Evolutionary conservation across 2,113 vertebrate species (phyloP).

Genomic region (Varanus salvator): DNA sequence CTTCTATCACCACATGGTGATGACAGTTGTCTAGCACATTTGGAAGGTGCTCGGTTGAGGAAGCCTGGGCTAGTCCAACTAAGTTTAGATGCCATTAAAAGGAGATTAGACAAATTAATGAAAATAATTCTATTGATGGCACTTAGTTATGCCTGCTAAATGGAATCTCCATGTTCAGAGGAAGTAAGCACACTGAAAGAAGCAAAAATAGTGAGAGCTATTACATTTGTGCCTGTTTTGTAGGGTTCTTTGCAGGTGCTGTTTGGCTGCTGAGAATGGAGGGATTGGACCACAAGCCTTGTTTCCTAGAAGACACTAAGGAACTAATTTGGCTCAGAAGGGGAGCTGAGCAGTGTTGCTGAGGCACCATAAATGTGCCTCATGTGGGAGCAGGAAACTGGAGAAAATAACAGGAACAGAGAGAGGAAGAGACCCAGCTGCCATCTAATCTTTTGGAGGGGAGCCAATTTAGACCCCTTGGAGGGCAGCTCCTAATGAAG

Average conservation of each 20-base stretch:
- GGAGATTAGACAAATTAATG: background rate
- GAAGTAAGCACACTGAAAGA: background rate
- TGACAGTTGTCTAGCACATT: background rate
- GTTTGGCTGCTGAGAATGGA: background rate
- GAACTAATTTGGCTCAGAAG: no score
- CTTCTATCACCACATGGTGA: background rate
- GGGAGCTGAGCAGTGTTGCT: no score
- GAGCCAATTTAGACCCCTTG: no score
- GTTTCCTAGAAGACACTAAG: no score
- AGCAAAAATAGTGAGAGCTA: background rate
- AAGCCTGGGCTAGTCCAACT: no score
- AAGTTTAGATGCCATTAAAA: background rate
- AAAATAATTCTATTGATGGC: background rate
- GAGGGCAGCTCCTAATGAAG: no score
- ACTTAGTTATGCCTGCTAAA: background rate
- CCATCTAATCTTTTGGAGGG: no score
- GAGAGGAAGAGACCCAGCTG: no score
- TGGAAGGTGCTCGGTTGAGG: background rate
- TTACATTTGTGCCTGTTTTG: background rate
- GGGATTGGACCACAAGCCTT: no score
- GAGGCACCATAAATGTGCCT: no score
- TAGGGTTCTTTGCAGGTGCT: background rate
- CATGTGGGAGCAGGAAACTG: no score
- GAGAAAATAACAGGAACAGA: no score
- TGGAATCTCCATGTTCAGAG: background rate